Percentiles rank a stretch among this genome's conserved stretches.
These are phyloP conservation scores for Heliocidaris tuberculata DNA, from an alignment of 35 echinoderm and acorn worm genomes.

Conservation along the genomic window DNA sequence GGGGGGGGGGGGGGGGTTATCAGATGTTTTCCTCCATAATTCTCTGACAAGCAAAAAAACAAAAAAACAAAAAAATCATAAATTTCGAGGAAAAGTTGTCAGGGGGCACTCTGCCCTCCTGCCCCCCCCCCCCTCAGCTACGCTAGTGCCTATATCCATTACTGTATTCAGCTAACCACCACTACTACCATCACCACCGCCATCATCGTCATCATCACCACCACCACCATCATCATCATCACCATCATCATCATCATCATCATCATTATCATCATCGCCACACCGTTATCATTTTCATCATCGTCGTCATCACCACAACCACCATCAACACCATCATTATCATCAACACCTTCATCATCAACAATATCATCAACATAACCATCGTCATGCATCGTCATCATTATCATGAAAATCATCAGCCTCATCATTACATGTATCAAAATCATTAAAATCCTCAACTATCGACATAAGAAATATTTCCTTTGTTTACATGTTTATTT, in stretches of 20 bases:
- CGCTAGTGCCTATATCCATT: no score
- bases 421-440: not conserved
- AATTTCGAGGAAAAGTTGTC: no score
- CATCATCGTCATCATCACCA: not conserved
- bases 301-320: not conserved
- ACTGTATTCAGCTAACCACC: not conserved
- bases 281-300: not conserved
- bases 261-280: not conserved
- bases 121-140: no score
- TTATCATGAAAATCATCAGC: not conserved
- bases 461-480: not conserved
- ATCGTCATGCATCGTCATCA: not conserved
- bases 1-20: no score
- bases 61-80: no score
- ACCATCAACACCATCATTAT: not conserved
- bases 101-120: no score
- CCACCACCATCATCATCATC: not conserved
- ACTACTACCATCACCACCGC: not conserved
- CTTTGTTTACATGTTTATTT: slow-evolving; percentile 13
- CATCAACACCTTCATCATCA: not conserved
- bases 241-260: not conserved
- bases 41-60: no score
- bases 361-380: not conserved
- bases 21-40: no score
- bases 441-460: not conserved